Conservation (phyloP, 2,113 vertebrate species). For the Ranitomeya variabilis region DNA sequence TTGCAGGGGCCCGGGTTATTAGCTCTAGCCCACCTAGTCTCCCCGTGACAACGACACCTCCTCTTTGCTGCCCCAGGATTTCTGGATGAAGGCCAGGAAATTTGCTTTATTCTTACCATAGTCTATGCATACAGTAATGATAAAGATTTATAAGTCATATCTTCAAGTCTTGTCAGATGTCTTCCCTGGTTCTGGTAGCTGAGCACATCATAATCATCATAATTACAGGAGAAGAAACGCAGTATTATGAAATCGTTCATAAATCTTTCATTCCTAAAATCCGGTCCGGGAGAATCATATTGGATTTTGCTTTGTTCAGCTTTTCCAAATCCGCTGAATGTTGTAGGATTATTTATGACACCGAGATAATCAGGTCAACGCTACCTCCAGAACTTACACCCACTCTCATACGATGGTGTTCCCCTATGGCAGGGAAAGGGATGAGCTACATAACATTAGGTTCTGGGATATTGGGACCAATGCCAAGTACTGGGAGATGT, state of each 20-base stretch:
- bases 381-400: background rate
- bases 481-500: background rate
- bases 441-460: background rate
- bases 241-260: conserved; percentile 34
- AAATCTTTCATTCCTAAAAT: conserved; percentile 46
- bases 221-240: conserved; percentile 25
- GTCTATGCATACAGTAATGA: background rate
- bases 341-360: conserved; percentile 46
- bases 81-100: background rate
- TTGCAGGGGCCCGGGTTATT: no score
- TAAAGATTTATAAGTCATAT: background rate
- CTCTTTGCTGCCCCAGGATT: background rate
- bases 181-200: background rate
- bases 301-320: conserved; percentile 39
- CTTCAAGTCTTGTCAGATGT: background rate
- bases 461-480: background rate
- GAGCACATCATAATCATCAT: conserved; percentile 7
- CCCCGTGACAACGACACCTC: no score
- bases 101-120: background rate
- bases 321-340: conserved; percentile 12
- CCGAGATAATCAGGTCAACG: conserved; percentile 29
- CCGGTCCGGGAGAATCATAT: conserved; percentile 1
- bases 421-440: background rate
- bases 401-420: conserved; percentile 7
- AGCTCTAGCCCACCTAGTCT: no score